Conservation (phyloP, 2,888 invertebrate genomes). For the Ellobium chinense region DNA sequence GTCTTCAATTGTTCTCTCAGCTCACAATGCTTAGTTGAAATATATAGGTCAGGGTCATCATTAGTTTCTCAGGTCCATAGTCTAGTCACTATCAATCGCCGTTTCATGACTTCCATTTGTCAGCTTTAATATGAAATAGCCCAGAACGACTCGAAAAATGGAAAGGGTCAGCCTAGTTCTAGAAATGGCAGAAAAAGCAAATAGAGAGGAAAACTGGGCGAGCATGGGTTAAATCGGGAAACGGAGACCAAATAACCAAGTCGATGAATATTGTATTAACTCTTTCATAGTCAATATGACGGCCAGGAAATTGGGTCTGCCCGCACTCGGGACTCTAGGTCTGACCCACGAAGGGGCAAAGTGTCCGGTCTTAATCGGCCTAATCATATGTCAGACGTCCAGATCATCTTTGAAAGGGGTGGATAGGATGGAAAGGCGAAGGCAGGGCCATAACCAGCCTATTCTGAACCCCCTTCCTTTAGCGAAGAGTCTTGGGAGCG, state of each 20-base stretch:
- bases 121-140: no score
- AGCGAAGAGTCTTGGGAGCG: no score
- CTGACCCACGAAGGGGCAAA: neutral
- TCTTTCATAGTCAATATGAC: neutral
- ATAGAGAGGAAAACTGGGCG: neutral
- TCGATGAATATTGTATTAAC: constrained; percentile 13
- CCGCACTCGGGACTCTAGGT: neutral
- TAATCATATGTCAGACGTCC: neutral
- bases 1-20: no score
- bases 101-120: no score
- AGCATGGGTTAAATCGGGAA: neutral
- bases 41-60: no score
- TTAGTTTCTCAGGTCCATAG: no score
- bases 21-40: no score
- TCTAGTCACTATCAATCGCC: no score
- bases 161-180: neutral
- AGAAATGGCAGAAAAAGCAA: neutral
- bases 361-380: neutral
- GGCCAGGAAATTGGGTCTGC: neutral
- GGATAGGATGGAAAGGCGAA: no score
- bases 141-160: neutral
- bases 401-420: neutral
- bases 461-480: no score
- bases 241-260: neutral
- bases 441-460: no score